Evolutionary conservation across 1,140 invertebrate genomes (phyloP), one percentile per base, ranked within the genome.

Genomic region (Psilanteris sp.): DNA sequence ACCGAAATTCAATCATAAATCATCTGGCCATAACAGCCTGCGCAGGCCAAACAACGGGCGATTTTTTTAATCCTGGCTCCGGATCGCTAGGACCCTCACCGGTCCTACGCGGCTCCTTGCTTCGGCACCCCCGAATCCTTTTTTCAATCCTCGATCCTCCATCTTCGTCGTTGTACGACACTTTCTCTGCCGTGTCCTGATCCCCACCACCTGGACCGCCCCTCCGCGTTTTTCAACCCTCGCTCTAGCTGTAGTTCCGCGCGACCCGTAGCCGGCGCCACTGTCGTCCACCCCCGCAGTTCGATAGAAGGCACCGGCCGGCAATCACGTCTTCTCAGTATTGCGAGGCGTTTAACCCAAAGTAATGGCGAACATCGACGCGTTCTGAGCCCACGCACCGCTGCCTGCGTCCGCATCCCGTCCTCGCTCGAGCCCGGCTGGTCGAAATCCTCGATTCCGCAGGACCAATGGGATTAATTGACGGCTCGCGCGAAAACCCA

Each of bases 231-330:
- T 31, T 36, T 39, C 54, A 59, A 48, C 62, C 72, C 62, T 48
- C 55, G 46, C 46, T 36, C 27, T 10, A 50, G 50, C 61, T 43
- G 26, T 54, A 77, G 61, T 71, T 77, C 67, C 31, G 18, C 16
- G 39, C 32, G 39, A 29, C 9, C 36, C 46, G 55, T 18, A 44
- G 54, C 54, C 73, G 84, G 85, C 85, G 86, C 86, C 83, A 87
- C 85, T 50, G 80, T 85, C 85, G 84, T 61, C 48, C 67, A 81
- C 78, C 80, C 84, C 81, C 82, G 77, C 87, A 87, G 86, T 88
- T 88, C 86, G 85, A 87, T 87, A 83, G 77, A 78, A 83, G 85
- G 82, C 84, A 86, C 87, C 87, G 87, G 87, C 86, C 86, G 87
- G 86, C 80, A 44, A 64, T 71, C 72, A 78, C 76, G 72, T 68